Conservation (phyloP, 2,888 invertebrate genomes). For the Helleia helle region DNA sequence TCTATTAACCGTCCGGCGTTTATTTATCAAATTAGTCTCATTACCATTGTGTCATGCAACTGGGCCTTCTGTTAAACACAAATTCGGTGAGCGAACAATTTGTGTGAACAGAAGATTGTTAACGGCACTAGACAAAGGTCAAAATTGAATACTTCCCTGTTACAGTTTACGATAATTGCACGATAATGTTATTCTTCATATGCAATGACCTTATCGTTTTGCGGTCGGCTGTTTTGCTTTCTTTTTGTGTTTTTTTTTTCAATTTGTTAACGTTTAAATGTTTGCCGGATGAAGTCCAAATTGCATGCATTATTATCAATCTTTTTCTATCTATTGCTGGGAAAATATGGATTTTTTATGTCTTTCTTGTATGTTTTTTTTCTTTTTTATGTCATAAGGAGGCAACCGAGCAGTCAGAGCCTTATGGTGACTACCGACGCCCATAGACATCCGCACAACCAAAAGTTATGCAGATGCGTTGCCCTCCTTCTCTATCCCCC, state of each 20-base stretch:
- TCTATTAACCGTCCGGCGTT: too few species aligned
- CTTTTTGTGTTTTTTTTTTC: conserved; percentile 1
- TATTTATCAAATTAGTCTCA: conserved; percentile 16
- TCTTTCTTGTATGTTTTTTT: too few species aligned
- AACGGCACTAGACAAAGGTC: conserved; percentile 13
- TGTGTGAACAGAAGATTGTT: conserved; percentile 20
- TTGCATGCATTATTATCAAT: too few species aligned
- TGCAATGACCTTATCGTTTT: neutral
- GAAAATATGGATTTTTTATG: too few species aligned
- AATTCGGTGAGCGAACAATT: conserved; percentile 21
- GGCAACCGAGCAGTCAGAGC: too few species aligned
- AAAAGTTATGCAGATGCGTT: too few species aligned
- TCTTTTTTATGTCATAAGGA: too few species aligned
- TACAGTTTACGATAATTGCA: conserved; percentile 7
- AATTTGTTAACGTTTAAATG: neutral
- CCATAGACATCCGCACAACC: too few species aligned
- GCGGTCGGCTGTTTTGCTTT: neutral
- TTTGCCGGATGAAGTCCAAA: neutral
- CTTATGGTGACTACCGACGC: too few species aligned
- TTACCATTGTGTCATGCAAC: conserved; percentile 18
- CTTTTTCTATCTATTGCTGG: too few species aligned
- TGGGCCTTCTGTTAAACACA: conserved; percentile 20
- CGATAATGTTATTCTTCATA: conserved; percentile 5
- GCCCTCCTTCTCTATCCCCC: too few species aligned
- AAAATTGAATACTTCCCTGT: conserved; percentile 6